These are phyloP conservation scores for Cavia aperea DNA, from an alignment of 2,113 vertebrate species.

Conservation along the genomic window DNA sequence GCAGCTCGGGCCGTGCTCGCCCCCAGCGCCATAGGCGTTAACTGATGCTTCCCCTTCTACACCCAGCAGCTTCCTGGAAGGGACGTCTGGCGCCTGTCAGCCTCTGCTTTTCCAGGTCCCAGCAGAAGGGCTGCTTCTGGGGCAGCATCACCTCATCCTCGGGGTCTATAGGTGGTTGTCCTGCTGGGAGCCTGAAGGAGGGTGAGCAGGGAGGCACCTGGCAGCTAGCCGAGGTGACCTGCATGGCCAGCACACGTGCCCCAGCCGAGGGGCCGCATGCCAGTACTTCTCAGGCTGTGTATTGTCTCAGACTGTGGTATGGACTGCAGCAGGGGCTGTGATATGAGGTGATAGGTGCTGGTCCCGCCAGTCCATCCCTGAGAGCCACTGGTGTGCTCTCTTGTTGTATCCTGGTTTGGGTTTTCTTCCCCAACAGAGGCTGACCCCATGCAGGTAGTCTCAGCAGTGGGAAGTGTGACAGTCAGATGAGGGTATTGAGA, in stretches of 20 bases:
- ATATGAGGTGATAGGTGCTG: neutral
- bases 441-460: neutral
- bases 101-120: neutral
- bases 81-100: neutral
- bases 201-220: neutral
- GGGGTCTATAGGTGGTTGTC: neutral
- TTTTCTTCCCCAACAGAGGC: neutral
- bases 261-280: neutral
- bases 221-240: neutral
- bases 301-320: neutral
- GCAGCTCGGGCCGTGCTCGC: accelerated
- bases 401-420: neutral
- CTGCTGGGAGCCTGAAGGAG: neutral
- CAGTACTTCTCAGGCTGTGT: neutral
- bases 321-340: neutral
- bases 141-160: neutral
- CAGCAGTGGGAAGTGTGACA: neutral
- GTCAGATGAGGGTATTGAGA: neutral
- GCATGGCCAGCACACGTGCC: neutral
- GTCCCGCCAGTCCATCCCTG: neutral
- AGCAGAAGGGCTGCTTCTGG: neutral
- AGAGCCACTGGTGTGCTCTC: neutral
- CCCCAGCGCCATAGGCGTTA: accelerated
- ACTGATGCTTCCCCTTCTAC: neutral
- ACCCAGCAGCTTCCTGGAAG: neutral